Conservation (phyloP, 2,113 vertebrate species). For the Podarcis raffonei region DNA sequence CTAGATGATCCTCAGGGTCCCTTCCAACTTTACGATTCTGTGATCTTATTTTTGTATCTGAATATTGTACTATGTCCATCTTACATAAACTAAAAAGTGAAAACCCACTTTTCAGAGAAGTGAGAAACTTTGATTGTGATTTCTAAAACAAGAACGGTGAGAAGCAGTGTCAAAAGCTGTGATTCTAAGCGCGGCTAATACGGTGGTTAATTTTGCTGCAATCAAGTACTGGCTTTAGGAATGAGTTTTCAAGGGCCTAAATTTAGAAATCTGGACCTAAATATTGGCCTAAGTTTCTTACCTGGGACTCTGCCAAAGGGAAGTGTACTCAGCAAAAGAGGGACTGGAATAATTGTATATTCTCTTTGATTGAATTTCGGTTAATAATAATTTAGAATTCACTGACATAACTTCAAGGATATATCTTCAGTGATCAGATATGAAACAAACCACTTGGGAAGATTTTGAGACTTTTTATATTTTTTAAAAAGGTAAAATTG, state of each 20-base stretch:
- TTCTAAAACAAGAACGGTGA: too few relatives aligned
- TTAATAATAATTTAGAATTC: constrained; percentile 1
- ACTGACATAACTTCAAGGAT: neutral
- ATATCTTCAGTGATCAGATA: neutral
- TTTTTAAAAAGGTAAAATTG: neutral
- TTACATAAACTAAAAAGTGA: neutral
- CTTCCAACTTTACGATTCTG: too few relatives aligned
- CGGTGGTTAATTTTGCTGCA: neutral
- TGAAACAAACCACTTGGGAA: neutral
- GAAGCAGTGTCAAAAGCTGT: neutral
- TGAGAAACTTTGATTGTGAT: neutral
- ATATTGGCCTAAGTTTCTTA: neutral
- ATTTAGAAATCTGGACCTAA: neutral
- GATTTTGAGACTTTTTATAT: neutral
- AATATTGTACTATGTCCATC: neutral
- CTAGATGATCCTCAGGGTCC: too few relatives aligned
- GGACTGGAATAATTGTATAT: neutral
- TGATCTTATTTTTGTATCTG: neutral
- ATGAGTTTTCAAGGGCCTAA: neutral
- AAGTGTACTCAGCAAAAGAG: neutral
- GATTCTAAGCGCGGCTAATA: neutral
- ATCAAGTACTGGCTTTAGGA: neutral
- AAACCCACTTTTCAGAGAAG: neutral
- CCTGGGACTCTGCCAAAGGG: neutral
- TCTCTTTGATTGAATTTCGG: neutral